These are phyloP conservation scores for Leuciscus idus DNA, from an alignment of 2,113 vertebrate genomes.

Conservation along the genomic window DNA sequence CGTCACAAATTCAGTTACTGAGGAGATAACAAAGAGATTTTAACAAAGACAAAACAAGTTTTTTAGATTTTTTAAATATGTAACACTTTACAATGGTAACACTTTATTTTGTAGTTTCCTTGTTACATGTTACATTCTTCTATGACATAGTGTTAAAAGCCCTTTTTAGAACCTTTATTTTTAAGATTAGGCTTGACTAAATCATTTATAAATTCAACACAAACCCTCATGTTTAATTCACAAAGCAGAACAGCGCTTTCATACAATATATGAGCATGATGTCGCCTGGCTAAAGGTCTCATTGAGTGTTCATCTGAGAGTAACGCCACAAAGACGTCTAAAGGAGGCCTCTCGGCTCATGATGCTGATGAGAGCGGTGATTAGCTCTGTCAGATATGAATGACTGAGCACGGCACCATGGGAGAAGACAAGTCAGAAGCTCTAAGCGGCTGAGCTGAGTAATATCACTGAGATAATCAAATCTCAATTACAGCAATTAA, in stretches of 20 bases:
- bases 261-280: not conserved
- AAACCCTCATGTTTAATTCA: not conserved
- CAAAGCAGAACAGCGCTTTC: not conserved
- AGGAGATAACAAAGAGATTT: conserved; percentile 2
- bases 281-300: not conserved
- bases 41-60: not conserved
- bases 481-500: conserved; percentile 13
- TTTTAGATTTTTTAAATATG: not conserved
- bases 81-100: too few species aligned
- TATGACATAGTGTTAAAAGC: not conserved
- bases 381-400: conserved; percentile 33
- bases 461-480: conserved; percentile 11
- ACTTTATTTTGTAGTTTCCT: too few species aligned
- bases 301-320: conserved; percentile 3
- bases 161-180: not conserved
- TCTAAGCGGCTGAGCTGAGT: not conserved
- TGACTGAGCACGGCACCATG: conserved; percentile 2
- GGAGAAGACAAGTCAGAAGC: not conserved
- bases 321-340: conserved; percentile 4
- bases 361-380: conserved; percentile 10
- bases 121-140: not conserved
- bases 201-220: not conserved
- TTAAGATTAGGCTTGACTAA: not conserved
- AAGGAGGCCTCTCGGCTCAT: not conserved
- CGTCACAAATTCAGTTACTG: not conserved